Evolutionary conservation across 2,113 vertebrate genomes (phyloP).

Genomic region (Dromaius novaehollandiae): DNA sequence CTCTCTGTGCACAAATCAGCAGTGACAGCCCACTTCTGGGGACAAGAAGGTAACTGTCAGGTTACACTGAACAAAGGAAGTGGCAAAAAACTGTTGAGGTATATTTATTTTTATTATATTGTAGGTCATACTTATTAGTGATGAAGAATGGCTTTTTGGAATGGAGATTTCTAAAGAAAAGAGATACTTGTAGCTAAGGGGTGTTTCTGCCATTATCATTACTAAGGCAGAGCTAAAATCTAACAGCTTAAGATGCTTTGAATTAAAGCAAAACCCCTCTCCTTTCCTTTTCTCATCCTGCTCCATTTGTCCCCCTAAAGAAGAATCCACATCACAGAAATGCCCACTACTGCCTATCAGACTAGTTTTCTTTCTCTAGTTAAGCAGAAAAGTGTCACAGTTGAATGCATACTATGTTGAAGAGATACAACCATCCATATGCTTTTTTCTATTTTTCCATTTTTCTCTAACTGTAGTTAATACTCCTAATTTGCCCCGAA

Average conservation of each 20-base stretch:
- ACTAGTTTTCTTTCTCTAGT: neutral
- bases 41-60: neutral
- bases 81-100: neutral
- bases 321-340: neutral
- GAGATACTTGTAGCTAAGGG: neutral
- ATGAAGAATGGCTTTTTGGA: neutral
- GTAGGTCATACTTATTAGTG: neutral
- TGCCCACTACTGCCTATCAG: neutral
- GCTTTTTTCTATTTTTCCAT: neutral
- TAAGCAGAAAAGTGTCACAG: neutral
- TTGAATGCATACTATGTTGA: neutral
- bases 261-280: neutral
- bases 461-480: neutral
- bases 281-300: neutral
- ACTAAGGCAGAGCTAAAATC: neutral
- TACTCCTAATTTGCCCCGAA: neutral
- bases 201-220: neutral
- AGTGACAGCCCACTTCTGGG: neutral
- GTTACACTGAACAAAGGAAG: neutral
- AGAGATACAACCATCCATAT: neutral
- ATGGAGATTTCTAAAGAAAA: neutral
- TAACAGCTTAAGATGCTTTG: neutral
- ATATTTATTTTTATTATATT: neutral
- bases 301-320: neutral
- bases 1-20: neutral